Percentiles rank a stretch among this genome's conserved stretches.
These are phyloP conservation scores for Parnassius mnemosyne DNA, from an alignment of 2,888 invertebrate genomes.

Conservation along the genomic window DNA sequence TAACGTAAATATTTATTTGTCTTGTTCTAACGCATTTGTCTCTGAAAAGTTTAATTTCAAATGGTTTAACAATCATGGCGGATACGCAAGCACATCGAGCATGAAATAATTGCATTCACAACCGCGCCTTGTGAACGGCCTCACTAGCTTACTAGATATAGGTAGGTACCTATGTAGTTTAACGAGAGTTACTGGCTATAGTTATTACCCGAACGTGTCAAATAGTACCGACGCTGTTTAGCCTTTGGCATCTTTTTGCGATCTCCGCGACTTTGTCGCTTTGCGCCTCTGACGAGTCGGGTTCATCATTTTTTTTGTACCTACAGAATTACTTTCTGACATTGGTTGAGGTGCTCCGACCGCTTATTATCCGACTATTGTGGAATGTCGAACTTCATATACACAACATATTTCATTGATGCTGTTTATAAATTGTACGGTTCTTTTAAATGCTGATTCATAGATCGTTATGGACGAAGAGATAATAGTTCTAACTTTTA, in stretches of 20 bases:
- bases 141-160: constrained; percentile 47
- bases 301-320: constrained; percentile 52
- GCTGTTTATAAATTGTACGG: constrained; percentile 42
- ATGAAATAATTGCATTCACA: constrained; percentile 71
- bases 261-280: constrained; percentile 67
- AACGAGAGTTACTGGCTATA: constrained; percentile 51
- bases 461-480: constrained; percentile 46
- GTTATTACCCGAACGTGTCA: constrained; percentile 59
- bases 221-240: constrained; percentile 46
- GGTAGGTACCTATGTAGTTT: constrained; percentile 47
- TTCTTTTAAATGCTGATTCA: constrained; percentile 62
- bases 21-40: constrained; percentile 5
- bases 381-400: constrained; percentile 48
- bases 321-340: constrained; percentile 45
- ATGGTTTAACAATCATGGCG: constrained; percentile 58
- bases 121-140: constrained; percentile 68
- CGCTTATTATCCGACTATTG: constrained; percentile 54
- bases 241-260: constrained; percentile 40
- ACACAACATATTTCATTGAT: constrained; percentile 42
- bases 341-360: constrained; percentile 48
- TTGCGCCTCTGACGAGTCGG: constrained; percentile 61
- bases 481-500: constrained; percentile 37
- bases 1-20: constrained; percentile 14
- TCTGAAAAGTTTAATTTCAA: constrained; percentile 20
- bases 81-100: constrained; percentile 60